Evolutionary conservation across 2,888 invertebrate species (phyloP).

Genomic region (Drosophila robusta): DNA sequence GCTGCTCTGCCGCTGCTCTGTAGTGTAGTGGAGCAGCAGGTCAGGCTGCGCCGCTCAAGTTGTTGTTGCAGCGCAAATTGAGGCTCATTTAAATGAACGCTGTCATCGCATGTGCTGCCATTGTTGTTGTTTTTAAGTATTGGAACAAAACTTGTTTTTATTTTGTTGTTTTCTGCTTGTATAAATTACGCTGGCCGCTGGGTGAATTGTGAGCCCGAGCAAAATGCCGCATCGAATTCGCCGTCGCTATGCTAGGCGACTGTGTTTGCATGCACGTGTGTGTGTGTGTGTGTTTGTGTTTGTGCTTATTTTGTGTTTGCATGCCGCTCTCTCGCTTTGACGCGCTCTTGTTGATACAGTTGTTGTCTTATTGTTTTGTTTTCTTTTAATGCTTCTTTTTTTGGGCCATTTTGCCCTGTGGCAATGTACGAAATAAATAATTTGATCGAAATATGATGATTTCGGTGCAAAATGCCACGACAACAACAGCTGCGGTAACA

Average conservation of each 20-base stretch:
- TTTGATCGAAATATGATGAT: conserved; percentile 54
- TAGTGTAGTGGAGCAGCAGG: conserved; percentile 66
- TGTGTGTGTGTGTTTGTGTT: neutral
- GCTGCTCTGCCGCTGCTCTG: conserved; percentile 18
- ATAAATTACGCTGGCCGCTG: conserved; percentile 33
- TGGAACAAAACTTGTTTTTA: conserved; percentile 40
- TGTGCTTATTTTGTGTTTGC: neutral
- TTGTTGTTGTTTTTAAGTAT: conserved; percentile 16
- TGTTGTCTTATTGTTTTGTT: conserved; percentile 21
- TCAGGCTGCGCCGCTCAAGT: conserved; percentile 28
- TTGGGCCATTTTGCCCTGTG: conserved; percentile 32
- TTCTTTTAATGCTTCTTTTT: neutral
- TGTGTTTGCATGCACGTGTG: neutral
- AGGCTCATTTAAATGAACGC: conserved; percentile 43
- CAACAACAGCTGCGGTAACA: conserved; percentile 21
- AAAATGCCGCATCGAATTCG: conserved; percentile 61
- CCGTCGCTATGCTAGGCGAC: conserved; percentile 11
- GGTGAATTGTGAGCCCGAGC: conserved; percentile 40
- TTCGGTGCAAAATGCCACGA: conserved; percentile 50
- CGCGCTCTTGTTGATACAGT: conserved; percentile 52
- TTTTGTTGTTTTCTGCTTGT: conserved; percentile 18
- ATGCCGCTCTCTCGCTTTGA: conserved; percentile 3
- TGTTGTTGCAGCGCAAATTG: conserved; percentile 27
- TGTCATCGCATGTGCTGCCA: conserved; percentile 27
- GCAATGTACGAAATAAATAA: conserved; percentile 34